Evolutionary conservation across 2,888 invertebrate genomes (phyloP).

Genomic region (Chromoteleia sp.): DNA sequence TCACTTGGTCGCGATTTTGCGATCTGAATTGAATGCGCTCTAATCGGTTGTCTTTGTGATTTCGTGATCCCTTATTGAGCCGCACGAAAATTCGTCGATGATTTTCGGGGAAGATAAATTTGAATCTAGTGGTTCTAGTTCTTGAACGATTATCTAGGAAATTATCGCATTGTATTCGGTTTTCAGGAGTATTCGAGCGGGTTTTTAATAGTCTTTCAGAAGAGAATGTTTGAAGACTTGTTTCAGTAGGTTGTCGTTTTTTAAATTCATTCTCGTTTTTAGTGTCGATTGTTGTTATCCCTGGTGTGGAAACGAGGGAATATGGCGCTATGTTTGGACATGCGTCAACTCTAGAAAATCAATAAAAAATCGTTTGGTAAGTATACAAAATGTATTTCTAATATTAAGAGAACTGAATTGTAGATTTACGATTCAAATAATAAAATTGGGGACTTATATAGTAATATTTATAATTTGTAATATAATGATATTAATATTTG

Average conservation of each 20-base stretch:
- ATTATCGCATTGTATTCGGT: not conserved
- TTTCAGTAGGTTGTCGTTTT: conserved; percentile 6
- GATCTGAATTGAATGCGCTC: conserved; percentile 10
- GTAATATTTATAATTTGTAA: too few relatives aligned
- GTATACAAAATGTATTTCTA: not conserved
- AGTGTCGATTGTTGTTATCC: not conserved
- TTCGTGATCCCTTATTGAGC: not conserved
- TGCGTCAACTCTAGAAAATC: conserved; percentile 77
- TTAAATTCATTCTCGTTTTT: not conserved
- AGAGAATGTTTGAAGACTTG: not conserved
- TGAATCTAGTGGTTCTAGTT: not conserved
- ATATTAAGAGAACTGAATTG: not conserved
- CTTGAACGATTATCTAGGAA: conserved; percentile 24
- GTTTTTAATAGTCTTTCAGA: not conserved
- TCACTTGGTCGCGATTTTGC: conserved; percentile 33
- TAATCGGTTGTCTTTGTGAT: not conserved
- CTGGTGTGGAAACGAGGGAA: not conserved
- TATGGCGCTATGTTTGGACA: conserved; percentile 77
- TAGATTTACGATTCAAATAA: too few relatives aligned
- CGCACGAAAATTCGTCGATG: not conserved
- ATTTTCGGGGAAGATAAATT: not conserved
- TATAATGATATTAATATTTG: too few relatives aligned
- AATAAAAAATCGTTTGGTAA: not conserved
- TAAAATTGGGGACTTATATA: too few relatives aligned
- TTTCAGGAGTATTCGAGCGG: not conserved